Conservation (phyloP, 2,113 vertebrate genomes). For the Ictalurus punctatus region DNA sequence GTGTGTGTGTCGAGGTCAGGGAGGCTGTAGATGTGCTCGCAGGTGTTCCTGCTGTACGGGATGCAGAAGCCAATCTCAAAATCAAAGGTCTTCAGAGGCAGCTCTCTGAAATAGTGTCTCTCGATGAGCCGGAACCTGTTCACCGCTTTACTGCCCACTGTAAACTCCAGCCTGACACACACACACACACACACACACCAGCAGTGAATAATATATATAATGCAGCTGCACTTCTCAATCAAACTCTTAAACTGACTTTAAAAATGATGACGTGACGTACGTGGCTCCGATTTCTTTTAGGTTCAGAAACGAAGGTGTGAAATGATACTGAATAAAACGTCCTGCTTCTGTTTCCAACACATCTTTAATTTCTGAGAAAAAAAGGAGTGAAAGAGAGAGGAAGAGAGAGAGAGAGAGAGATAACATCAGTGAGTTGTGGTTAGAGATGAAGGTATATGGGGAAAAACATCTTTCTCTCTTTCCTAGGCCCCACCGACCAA, state of each 20-base stretch:
- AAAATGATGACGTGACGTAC: conserved; percentile 51
- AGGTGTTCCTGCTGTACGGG: conserved; percentile 71
- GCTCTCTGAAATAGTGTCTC: conserved; percentile 69
- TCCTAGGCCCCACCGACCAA: neutral
- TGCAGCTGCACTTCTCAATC: neutral
- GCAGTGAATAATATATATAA: neutral
- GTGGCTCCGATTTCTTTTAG: conserved; percentile 69
- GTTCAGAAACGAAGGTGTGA: conserved; percentile 63
- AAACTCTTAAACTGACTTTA: neutral
- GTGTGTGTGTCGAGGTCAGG: conserved; percentile 64
- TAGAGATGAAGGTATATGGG: neutral
- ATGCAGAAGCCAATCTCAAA: conserved; percentile 74
- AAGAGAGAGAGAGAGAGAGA: conserved; percentile 1
- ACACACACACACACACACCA: neutral
- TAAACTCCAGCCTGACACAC: conserved; percentile 67
- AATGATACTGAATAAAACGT: conserved; percentile 67
- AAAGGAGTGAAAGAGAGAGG: neutral
- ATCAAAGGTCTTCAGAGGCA: conserved; percentile 69
- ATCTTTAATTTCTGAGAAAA: conserved; percentile 59
- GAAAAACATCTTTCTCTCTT: neutral
- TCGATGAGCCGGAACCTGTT: conserved; percentile 68
- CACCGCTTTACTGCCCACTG: conserved; percentile 65
- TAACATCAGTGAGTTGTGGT: neutral
- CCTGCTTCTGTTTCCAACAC: conserved; percentile 55
- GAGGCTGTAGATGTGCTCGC: conserved; percentile 71